These are phyloP conservation scores for Sericinus montela DNA, from an alignment of 2,888 invertebrate species.

Conservation along the genomic window DNA sequence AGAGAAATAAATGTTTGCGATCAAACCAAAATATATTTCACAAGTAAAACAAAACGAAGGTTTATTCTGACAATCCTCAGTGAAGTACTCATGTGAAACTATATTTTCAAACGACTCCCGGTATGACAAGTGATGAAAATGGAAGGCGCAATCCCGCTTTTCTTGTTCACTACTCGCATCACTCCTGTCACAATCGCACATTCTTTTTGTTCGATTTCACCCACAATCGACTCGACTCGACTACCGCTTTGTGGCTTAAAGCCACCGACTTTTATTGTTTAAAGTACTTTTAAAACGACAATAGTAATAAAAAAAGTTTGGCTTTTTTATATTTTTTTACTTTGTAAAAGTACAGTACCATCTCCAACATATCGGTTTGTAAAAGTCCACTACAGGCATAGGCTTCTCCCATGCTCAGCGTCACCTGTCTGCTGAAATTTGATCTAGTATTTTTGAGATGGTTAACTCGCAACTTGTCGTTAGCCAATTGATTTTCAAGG, in stretches of 20 bases:
- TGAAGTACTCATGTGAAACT: slow-evolving; percentile 15
- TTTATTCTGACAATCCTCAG: slow-evolving; percentile 4
- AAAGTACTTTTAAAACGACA: background rate
- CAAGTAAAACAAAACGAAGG: background rate
- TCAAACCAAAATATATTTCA: too few species aligned
- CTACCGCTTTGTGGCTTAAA: slow-evolving; percentile 25
- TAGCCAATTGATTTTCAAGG: too few species aligned
- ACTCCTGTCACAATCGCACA: slow-evolving; percentile 29
- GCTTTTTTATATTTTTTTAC: too few species aligned
- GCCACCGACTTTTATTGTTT: slow-evolving; percentile 19
- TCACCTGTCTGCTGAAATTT: too few species aligned
- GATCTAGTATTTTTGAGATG: too few species aligned
- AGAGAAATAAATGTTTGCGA: too few species aligned
- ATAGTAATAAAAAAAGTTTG: too few species aligned
- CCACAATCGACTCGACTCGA: slow-evolving; percentile 18
- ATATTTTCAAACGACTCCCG: slow-evolving; percentile 34
- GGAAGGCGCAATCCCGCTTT: slow-evolving; percentile 28
- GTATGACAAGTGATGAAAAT: slow-evolving; percentile 46
- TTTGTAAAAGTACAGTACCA: too few species aligned
- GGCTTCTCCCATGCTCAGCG: too few species aligned
- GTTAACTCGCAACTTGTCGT: too few species aligned
- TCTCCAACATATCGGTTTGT: too few species aligned
- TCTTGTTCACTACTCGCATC: slow-evolving; percentile 25
- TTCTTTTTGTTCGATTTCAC: slow-evolving; percentile 25
- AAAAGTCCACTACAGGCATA: too few species aligned